Conservation (phyloP, 2,113 vertebrate genomes). For the Pionites leucogaster region DNA sequence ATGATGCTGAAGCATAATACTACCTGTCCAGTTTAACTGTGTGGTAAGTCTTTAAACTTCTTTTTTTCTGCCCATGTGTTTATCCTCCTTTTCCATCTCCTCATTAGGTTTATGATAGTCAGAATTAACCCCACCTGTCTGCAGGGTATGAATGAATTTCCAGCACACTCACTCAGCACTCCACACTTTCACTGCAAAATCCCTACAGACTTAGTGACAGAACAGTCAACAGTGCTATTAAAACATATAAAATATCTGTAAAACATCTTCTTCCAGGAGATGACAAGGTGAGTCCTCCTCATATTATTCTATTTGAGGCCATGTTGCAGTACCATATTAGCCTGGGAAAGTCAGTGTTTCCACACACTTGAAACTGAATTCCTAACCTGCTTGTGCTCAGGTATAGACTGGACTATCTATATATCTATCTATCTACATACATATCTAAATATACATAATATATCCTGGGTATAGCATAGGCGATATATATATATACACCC, state of each 20-base stretch:
- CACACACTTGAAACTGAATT: not conserved
- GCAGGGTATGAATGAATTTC: constrained; percentile 4
- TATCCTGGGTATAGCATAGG: not conserved
- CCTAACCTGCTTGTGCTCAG: not conserved
- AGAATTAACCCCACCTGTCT: constrained; percentile 18
- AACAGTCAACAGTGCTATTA: not conserved
- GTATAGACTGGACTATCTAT: not conserved
- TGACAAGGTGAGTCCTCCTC: not conserved
- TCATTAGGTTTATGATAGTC: not conserved
- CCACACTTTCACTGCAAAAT: not conserved
- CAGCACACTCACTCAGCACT: not conserved
- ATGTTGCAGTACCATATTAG: not conserved
- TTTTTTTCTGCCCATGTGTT: not conserved
- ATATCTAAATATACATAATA: not conserved
- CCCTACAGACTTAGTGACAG: not conserved
- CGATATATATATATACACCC: not conserved
- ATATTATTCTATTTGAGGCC: not conserved
- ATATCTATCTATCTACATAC: not conserved
- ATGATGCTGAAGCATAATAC: not conserved
- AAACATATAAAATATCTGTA: not conserved
- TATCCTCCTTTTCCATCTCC: not conserved
- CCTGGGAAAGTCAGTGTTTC: not conserved
- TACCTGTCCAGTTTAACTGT: not conserved
- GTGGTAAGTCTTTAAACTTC: not conserved
- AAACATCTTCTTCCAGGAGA: not conserved